Conservation (phyloP, 2,888 invertebrate species). For the Lasioglossum morio region DNA sequence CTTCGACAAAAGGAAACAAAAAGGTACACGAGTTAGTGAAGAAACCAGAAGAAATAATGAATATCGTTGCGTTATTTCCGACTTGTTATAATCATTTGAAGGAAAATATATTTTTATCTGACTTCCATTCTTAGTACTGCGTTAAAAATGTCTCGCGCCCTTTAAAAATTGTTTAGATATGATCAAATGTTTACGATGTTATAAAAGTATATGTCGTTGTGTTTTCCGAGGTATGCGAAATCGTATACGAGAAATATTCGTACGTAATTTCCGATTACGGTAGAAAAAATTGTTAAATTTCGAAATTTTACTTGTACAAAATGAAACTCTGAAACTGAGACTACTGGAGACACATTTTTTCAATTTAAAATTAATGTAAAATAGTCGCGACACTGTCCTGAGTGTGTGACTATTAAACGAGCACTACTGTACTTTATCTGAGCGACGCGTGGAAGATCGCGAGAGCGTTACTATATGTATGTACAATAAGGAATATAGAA, state of each 20-base stretch:
- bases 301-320: neutral
- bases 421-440: conserved; percentile 44
- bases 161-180: conserved; percentile 6
- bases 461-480: conserved; percentile 54
- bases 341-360: neutral
- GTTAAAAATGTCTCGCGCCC: neutral
- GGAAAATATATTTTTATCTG: too few relatives aligned
- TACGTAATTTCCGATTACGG: too few relatives aligned
- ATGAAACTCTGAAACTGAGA: neutral
- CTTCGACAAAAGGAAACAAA: too few relatives aligned
- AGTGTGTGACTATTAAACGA: neutral
- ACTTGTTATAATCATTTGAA: too few relatives aligned
- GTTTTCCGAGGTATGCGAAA: neutral
- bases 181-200: neutral
- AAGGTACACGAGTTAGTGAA: too few relatives aligned
- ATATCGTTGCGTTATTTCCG: too few relatives aligned
- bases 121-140: neutral
- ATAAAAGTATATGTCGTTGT: neutral
- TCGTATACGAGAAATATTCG: neutral
- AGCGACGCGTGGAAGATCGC: conserved; percentile 73
- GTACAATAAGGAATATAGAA: conserved; percentile 49
- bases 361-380: neutral
- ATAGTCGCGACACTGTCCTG: neutral
- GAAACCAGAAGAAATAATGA: too few relatives aligned
- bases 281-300: neutral